Evolutionary conservation across 2,113 vertebrate species (phyloP), one percentile per base, ranked within the genome.

Genomic region (Myiagra hebetior): DNA sequence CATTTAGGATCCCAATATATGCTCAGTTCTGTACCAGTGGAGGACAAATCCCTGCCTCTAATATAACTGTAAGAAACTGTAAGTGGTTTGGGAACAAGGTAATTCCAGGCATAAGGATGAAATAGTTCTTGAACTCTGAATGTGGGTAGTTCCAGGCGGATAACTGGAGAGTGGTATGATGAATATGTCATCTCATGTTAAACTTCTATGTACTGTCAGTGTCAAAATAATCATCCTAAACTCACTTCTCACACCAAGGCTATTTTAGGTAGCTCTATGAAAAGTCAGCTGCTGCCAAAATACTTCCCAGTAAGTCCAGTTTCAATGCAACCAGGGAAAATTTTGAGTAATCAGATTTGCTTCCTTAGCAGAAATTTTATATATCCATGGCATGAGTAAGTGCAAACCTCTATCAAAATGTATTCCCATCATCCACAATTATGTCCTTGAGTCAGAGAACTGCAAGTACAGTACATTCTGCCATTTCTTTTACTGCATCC

Each of bases 381-480:
- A 93, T 62, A 94, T 85, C 73, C 69, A 76, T 9, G 46, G 64
- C 28, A 92, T 75, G 68, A 87, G 53, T 75, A 87, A 93, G 69
- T 68, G 76, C 76, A 91, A 93, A 89, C 18, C 80, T 84, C 83
- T 67, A 86, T 72, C 21, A 3, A 95, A 95, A 93, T 85, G 76
- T 70, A 92, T 89, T 93, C 83, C 85, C 53, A 74, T 86, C 87
- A 93, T 55, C 74, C 70, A 93, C 88, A 87, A 30, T 96, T 80
- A 91, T 64, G 69, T 85, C 73, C 95, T 91, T 98, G 86, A 95
- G 83, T 90, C 79, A 96, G 88, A 95, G 93, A 92, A 96, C 91
- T 82, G 88, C 93, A 94, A 91, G 95, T 96, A 96, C 96, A 62
- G 96, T 95, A 96, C 96, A 91, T 95, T 96, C 96, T 96, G 96